Conservation (phyloP, 2,113 vertebrate species). For the Hymenochirus boettgeri region DNA sequence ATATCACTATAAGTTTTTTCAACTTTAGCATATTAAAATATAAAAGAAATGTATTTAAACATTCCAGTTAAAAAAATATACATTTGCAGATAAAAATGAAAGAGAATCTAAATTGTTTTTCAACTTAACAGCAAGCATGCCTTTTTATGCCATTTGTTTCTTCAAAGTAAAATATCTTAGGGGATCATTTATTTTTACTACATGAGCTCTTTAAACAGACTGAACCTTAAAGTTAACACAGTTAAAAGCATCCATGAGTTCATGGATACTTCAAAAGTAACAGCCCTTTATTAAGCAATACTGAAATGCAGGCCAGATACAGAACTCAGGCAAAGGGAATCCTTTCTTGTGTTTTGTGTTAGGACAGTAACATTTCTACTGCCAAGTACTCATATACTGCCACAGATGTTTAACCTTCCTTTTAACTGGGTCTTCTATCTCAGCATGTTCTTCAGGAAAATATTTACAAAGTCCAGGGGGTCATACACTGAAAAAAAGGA, state of each 20-base stretch:
- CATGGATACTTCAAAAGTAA: constrained; percentile 18
- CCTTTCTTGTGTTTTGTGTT: constrained; percentile 13
- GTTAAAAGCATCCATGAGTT: constrained; percentile 22
- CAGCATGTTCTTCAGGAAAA: not conserved
- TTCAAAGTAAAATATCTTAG: constrained; percentile 10
- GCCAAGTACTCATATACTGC: constrained; percentile 20
- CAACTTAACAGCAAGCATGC: too few species aligned
- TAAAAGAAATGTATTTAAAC: too few species aligned
- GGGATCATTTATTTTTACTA: constrained; percentile 34
- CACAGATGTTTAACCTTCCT: not conserved
- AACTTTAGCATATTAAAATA: too few species aligned
- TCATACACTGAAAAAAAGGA: not conserved
- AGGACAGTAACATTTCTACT: constrained; percentile 15
- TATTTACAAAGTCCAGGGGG: not conserved
- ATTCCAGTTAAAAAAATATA: too few species aligned
- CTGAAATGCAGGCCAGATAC: constrained; percentile 31
- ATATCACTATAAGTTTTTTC: too few species aligned
- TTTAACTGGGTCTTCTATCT: not conserved
- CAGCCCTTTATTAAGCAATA: constrained; percentile 23
- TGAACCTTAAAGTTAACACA: constrained; percentile 18
- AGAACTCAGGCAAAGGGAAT: constrained; percentile 7
- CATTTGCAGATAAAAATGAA: too few species aligned
- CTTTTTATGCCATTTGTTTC: too few species aligned
- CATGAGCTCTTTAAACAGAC: constrained; percentile 34
- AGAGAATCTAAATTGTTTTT: too few species aligned